Evolutionary conservation across 2,797 vertebrate genomes (phyloP).

Genomic region (Psittacula derbiana): DNA sequence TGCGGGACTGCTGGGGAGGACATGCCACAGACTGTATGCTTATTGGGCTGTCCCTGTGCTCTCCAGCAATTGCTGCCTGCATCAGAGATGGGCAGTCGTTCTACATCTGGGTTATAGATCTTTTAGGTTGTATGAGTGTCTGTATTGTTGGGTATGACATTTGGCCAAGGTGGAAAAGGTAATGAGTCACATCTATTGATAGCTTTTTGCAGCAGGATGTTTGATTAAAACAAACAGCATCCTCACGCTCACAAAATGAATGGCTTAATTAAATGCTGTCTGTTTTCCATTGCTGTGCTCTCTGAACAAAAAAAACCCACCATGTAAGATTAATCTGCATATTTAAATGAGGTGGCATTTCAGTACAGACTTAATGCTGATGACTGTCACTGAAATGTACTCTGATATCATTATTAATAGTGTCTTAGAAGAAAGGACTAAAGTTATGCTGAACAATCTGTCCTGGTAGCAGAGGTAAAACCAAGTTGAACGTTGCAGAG

Average conservation of each 20-base stretch:
- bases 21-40: rapidly evolving
- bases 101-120: not conserved
- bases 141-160: not conserved
- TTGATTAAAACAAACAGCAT: not conserved
- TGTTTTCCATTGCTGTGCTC: not conserved
- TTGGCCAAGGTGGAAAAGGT: not conserved
- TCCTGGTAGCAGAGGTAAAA: not conserved
- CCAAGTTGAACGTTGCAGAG: not conserved
- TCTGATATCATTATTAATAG: not conserved
- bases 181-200: not conserved
- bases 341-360: not conserved
- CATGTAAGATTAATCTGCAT: not conserved
- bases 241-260: not conserved
- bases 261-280: not conserved
- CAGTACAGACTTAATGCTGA: not conserved
- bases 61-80: not conserved
- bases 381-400: not conserved
- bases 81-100: not conserved
- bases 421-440: not conserved
- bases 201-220: conserved; percentile 24
- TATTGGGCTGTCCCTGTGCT: rapidly evolving
- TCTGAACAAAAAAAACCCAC: not conserved
- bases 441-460: not conserved
- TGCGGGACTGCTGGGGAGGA: rapidly evolving
- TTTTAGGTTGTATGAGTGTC: not conserved